Evolutionary conservation across 2,113 vertebrate genomes (phyloP).

Genomic region (Oreocharis arfaki): DNA sequence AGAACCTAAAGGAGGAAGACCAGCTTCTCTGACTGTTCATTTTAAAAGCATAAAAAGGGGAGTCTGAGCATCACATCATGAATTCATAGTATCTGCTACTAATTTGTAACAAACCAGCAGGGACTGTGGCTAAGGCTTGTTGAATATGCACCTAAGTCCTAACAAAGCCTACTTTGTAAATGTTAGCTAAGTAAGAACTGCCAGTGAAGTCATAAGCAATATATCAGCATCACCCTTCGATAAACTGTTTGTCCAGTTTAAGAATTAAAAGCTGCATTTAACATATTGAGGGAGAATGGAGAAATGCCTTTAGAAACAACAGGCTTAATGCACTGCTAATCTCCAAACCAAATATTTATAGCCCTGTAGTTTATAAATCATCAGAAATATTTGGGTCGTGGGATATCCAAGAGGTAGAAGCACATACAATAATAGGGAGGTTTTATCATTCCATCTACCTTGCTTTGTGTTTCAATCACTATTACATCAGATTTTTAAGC

Average conservation of each 20-base stretch:
- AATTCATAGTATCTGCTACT: not conserved
- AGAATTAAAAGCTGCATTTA: conserved; percentile 31
- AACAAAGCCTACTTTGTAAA: conserved; percentile 20
- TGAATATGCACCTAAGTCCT: not conserved
- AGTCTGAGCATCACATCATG: not conserved
- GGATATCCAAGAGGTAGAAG: not conserved
- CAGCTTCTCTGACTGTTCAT: not conserved
- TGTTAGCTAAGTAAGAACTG: conserved; percentile 33
- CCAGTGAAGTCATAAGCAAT: conserved; percentile 38
- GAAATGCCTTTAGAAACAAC: conserved; percentile 13
- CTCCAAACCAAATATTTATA: conserved; percentile 53
- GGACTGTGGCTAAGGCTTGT: not conserved
- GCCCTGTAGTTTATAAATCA: not conserved
- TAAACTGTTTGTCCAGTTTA: conserved; percentile 9
- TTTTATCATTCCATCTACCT: conserved; percentile 5
- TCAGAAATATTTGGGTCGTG: not conserved
- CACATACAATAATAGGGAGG: not conserved
- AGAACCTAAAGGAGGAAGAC: not conserved
- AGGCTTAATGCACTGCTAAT: conserved; percentile 16
- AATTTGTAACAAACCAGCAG: not conserved
- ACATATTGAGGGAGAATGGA: not conserved
- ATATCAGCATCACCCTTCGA: not conserved
- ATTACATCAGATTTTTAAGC: not conserved
- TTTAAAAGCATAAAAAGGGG: not conserved
- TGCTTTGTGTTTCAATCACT: not conserved